These are phyloP conservation scores for Maconellicoccus hirsutus DNA, from an alignment of 1,140 invertebrate species.

Conservation along the genomic window DNA sequence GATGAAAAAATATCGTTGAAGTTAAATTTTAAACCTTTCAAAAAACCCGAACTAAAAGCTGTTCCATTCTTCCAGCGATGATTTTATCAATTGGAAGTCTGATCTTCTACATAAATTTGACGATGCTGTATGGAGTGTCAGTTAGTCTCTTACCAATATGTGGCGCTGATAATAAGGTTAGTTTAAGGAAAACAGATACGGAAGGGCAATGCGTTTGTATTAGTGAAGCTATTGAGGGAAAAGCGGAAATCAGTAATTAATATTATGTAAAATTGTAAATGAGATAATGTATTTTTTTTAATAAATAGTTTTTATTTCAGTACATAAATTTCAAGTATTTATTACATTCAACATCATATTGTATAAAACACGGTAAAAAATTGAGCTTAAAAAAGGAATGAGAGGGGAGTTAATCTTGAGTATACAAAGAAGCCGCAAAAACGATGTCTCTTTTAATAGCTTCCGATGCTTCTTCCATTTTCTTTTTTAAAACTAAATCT, in stretches of 20 bases:
- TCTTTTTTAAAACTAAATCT: constrained; percentile 74
- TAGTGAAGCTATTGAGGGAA: constrained; percentile 74
- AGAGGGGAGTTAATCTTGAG: constrained; percentile 32
- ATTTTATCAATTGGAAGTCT: constrained; percentile 70
- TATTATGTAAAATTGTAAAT: background rate
- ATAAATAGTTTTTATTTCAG: background rate
- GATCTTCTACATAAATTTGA: constrained; percentile 85
- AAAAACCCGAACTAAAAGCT: constrained; percentile 26
- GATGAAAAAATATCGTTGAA: constrained; percentile 32
- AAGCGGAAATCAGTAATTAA: constrained; percentile 42
- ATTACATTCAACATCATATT: too few species aligned
- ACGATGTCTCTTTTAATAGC: constrained; percentile 96
- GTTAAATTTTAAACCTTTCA: constrained; percentile 30
- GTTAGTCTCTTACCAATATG: constrained; percentile 97
- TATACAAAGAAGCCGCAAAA: constrained; percentile 94
- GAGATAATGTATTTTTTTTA: background rate
- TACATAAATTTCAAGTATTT: too few species aligned
- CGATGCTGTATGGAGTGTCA: constrained; percentile 97
- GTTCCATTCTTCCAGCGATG: constrained; percentile 65
- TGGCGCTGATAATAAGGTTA: constrained; percentile 97
- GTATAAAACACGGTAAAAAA: too few species aligned
- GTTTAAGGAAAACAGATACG: constrained; percentile 80
- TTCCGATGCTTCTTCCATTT: constrained; percentile 90
- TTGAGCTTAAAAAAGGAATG: background rate
- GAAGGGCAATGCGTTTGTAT: constrained; percentile 87